A percentile compares a stretch with the other conserved stretches of the same genome.
Evolutionary conservation across 2,888 invertebrate genomes (phyloP).

Genomic region (Erebia epiphron): DNA sequence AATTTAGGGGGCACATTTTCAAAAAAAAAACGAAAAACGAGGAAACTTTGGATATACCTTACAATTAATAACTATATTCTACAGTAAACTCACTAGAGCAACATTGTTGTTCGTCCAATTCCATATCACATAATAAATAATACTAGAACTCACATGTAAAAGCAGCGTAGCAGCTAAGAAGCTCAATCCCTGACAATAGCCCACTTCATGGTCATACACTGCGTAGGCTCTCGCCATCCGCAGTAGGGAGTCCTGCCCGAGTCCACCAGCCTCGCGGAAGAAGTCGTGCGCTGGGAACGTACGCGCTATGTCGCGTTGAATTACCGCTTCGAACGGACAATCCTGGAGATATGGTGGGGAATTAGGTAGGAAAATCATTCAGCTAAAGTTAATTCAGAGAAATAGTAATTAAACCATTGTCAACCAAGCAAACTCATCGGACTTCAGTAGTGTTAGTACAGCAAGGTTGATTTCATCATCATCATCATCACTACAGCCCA

Average conservation of each 20-base stretch:
- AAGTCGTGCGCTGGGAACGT: slow-evolving; percentile 99
- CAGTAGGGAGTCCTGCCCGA: slow-evolving; percentile 97
- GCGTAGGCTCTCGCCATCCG: slow-evolving; percentile 99
- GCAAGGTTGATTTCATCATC: no score
- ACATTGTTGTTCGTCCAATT: not conserved
- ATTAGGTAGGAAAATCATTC: no score
- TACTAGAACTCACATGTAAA: slow-evolving; percentile 90
- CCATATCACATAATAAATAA: not conserved
- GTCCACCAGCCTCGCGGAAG: slow-evolving; percentile 97
- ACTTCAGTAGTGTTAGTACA: no score
- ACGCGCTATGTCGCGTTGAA: slow-evolving; percentile 97
- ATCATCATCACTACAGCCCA: no score
- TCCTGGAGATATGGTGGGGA: slow-evolving; percentile 83
- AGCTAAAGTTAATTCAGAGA: no score
- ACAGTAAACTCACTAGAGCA: not conserved
- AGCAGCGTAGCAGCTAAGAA: slow-evolving; percentile 98
- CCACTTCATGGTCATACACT: slow-evolving; percentile 98
- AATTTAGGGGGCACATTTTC: no score
- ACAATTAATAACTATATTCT: no score
- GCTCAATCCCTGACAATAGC: slow-evolving; percentile 99
- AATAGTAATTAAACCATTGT: no score
- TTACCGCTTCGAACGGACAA: slow-evolving; percentile 96
- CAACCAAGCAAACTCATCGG: no score
- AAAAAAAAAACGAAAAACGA: no score
- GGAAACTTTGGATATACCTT: no score